Conservation (phyloP, 2,113 vertebrate species). For the Lepus europaeus region DNA sequence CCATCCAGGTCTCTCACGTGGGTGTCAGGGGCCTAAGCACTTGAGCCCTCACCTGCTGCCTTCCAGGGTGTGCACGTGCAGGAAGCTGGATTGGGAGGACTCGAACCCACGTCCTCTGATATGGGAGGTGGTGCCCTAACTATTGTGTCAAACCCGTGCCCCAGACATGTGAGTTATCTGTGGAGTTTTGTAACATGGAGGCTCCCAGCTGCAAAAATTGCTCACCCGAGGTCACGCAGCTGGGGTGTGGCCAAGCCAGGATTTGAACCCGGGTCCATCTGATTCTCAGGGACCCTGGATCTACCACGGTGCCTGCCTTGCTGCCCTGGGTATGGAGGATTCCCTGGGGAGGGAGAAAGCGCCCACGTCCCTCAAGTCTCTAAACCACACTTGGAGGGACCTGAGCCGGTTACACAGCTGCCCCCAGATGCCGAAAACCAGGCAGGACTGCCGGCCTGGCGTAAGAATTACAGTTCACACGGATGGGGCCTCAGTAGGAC, state of each 20-base stretch:
- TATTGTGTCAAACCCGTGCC: no score
- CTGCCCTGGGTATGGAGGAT: not conserved
- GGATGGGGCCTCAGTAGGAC: not conserved
- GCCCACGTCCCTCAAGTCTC: not conserved
- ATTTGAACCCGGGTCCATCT: not conserved
- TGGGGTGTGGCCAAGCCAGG: not conserved
- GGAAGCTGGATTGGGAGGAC: no score
- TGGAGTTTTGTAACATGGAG: not conserved
- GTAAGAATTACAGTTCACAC: constrained; percentile 21
- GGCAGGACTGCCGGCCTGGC: constrained; percentile 29
- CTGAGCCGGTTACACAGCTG: constrained; percentile 32
- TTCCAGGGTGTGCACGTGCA: no score
- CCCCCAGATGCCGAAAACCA: constrained; percentile 16
- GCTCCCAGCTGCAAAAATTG: not conserved
- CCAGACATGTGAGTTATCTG: no score
- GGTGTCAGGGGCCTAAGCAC: no score
- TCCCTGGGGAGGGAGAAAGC: not conserved
- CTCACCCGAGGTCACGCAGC: not conserved
- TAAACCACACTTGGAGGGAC: not conserved
- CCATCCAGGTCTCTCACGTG: no score
- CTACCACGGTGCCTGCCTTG: rapidly evolving
- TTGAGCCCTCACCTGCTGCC: no score
- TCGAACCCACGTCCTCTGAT: no score
- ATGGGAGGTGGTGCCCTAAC: no score
- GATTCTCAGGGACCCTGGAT: not conserved